Evolutionary conservation across 2,888 invertebrate species (phyloP).

Genomic region (Aphodius granarius): DNA sequence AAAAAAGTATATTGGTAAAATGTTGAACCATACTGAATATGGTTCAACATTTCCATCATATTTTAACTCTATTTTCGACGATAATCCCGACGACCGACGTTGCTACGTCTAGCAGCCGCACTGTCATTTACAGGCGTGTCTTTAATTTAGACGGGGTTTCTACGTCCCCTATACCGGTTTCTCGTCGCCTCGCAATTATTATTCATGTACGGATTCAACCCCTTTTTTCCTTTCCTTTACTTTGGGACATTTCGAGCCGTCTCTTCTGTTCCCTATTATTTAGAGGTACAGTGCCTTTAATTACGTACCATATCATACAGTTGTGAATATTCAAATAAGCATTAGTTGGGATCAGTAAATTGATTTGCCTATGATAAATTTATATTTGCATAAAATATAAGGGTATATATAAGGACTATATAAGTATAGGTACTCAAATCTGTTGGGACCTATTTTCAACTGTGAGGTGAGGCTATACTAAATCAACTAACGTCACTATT

Average conservation of each 20-base stretch:
- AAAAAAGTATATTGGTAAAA: too few species aligned
- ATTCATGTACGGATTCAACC: neutral
- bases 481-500: too few species aligned
- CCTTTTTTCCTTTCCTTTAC: neutral
- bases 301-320: neutral
- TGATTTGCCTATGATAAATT: too few species aligned
- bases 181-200: neutral
- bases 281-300: neutral
- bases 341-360: neutral
- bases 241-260: neutral
- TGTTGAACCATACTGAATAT: too few species aligned
- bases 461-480: too few species aligned
- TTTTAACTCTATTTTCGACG: neutral
- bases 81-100: neutral
- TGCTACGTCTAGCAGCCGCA: constrained; percentile 3
- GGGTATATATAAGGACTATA: too few species aligned
- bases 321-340: neutral
- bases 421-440: too few species aligned
- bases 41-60: neutral
- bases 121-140: constrained; percentile 38
- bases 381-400: too few species aligned
- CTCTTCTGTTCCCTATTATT: neutral
- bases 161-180: neutral
- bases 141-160: constrained; percentile 33
- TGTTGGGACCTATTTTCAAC: too few species aligned